These are phyloP conservation scores for Drepana arcuata DNA, from an alignment of 1,140 invertebrate species.

Conservation along the genomic window DNA sequence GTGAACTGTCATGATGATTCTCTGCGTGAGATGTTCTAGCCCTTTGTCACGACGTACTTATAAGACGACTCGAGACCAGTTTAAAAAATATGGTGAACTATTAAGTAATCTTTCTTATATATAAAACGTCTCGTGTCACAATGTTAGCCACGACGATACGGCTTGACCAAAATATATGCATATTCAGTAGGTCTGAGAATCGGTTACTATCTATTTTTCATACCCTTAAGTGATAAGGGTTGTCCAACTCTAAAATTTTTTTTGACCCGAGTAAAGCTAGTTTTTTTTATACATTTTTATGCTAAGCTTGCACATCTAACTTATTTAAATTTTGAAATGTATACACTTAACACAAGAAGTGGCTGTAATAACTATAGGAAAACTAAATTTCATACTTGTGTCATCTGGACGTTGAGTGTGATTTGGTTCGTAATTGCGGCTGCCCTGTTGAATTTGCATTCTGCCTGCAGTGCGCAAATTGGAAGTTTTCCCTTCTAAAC, in stretches of 20 bases:
- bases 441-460: constrained; percentile 9
- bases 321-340: constrained; percentile 1
- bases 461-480: constrained; percentile 10
- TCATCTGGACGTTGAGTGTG: constrained; percentile 7
- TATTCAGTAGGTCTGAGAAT: too few relatives aligned
- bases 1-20: too few relatives aligned
- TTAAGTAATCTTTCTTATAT: too few relatives aligned
- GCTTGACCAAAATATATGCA: too few relatives aligned
- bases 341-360: constrained; percentile 1
- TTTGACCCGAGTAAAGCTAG: not conserved
- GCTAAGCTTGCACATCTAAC: not conserved
- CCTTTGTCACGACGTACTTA: too few relatives aligned
- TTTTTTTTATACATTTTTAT: constrained; percentile 5
- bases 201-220: too few relatives aligned
- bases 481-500: constrained; percentile 1
- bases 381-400: constrained; percentile 4
- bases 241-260: not conserved
- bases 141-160: too few relatives aligned
- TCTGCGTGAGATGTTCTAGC: too few relatives aligned
- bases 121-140: too few relatives aligned
- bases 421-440: constrained; percentile 11
- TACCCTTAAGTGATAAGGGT: too few relatives aligned
- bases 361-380: not conserved
- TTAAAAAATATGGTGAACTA: too few relatives aligned
- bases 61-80: too few relatives aligned